phyloP scores from a whole-genome alignment of 2,113 vertebrate genomes.

The Mobula hypostoma region DNA sequence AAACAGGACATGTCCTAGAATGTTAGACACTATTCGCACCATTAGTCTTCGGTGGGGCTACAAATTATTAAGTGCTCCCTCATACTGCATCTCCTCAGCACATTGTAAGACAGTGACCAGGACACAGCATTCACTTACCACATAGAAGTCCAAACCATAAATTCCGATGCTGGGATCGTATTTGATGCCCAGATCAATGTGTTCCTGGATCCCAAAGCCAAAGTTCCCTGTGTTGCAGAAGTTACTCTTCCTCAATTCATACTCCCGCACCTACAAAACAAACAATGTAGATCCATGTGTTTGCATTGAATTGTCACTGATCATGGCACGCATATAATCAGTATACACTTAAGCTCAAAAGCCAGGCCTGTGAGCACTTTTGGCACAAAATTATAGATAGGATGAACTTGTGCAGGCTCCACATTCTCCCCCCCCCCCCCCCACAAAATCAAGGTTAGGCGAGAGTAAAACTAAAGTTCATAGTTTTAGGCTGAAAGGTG shows the following conservation, averaged over 20 bases:
- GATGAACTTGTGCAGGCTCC: too few relatives aligned
- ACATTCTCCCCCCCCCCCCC: too few relatives aligned
- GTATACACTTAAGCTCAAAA: too few relatives aligned
- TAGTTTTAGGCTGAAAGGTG: too few relatives aligned
- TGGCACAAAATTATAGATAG: too few relatives aligned
- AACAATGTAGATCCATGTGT: too few relatives aligned
- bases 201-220: slow-evolving; percentile 35
- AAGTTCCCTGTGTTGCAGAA: slow-evolving; percentile 39
- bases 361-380: neutral
- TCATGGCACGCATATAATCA: neutral
- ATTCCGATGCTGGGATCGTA: slow-evolving; percentile 32
- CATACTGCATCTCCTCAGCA: neutral
- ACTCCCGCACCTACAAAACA: slow-evolving; percentile 37
- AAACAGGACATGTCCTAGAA: too few relatives aligned
- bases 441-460: too few relatives aligned
- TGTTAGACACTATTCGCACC: neutral
- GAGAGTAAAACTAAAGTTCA: too few relatives aligned
- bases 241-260: slow-evolving; percentile 40
- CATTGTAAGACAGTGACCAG: neutral
- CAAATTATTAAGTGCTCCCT: neutral
- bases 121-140: slow-evolving; percentile 1
- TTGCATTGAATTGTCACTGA: too few relatives aligned
- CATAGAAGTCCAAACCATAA: slow-evolving; percentile 34
- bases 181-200: slow-evolving; percentile 33
- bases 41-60: neutral